phyloP scores from a whole-genome alignment of 1,140 invertebrate species.

The Coelopa frigida region DNA sequence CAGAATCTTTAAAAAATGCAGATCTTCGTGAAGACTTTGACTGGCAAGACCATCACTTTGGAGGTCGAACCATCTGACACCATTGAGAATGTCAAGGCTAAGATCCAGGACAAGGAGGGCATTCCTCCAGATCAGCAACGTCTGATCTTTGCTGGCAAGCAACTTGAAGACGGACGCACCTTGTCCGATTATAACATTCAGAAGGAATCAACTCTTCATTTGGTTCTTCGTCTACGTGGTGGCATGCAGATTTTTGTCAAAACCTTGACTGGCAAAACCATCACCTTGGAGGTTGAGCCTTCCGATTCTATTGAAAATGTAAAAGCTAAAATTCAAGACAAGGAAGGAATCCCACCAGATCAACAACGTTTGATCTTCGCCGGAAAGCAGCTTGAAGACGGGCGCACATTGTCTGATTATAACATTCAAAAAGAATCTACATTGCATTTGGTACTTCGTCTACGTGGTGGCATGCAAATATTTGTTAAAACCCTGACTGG shows the following conservation, averaged over 20 bases:
- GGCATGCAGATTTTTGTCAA: slow-evolving; percentile 83
- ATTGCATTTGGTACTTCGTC: slow-evolving; percentile 73
- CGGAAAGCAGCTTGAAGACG: slow-evolving; percentile 73
- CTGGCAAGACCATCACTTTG: slow-evolving; percentile 86
- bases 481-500: slow-evolving; percentile 77
- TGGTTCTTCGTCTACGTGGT: slow-evolving; percentile 73
- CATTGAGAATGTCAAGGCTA: slow-evolving; percentile 87
- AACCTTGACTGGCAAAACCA: slow-evolving; percentile 78
- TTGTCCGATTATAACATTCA: slow-evolving; percentile 85
- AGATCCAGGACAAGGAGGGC: slow-evolving; percentile 82
- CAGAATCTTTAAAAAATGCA: too few relatives aligned
- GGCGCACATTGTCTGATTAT: slow-evolving; percentile 59
- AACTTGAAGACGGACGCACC: slow-evolving; percentile 84
- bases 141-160: slow-evolving; percentile 83
- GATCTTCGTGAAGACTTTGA: slow-evolving; percentile 87
- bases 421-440: slow-evolving; percentile 88
- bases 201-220: slow-evolving; percentile 82
- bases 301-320: slow-evolving; percentile 78
- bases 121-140: slow-evolving; percentile 80
- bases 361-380: slow-evolving; percentile 67
- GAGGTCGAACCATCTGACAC: slow-evolving; percentile 84
- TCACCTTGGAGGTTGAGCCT: slow-evolving; percentile 71
- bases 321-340: slow-evolving; percentile 69
- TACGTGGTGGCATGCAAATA: slow-evolving; percentile 78
- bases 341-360: slow-evolving; percentile 64